A percentile compares a stretch with the other conserved stretches of the same genome.
These are phyloP conservation scores for Acrossocheilus wenchowensis DNA, from an alignment of 2,797 vertebrate genomes.

Conservation along the genomic window DNA sequence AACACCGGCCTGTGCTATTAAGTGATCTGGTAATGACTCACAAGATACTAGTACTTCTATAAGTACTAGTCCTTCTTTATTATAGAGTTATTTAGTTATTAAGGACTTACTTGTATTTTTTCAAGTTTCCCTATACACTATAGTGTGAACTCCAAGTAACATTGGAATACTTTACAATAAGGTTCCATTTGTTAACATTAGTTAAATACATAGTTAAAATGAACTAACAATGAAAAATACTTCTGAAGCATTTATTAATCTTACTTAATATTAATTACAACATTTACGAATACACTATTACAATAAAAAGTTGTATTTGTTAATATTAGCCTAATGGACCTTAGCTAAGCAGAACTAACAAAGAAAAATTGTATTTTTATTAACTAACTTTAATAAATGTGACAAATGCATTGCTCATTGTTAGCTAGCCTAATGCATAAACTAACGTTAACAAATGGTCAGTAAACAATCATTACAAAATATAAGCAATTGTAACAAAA, in stretches of 20 bases:
- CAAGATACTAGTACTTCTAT: background rate
- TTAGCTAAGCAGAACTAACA: background rate
- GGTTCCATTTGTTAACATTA: background rate
- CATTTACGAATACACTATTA: background rate
- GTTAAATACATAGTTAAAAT: background rate
- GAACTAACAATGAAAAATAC: background rate
- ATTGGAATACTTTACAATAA: background rate
- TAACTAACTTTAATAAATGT: background rate
- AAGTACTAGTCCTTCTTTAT: background rate
- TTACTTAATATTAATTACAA: background rate
- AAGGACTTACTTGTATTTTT: background rate
- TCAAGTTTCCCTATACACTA: background rate
- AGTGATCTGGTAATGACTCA: background rate
- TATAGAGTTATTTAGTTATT: background rate
- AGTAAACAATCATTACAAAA: background rate
- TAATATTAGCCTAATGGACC: background rate
- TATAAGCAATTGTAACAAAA: background rate
- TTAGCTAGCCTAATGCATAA: background rate
- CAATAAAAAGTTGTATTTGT: background rate
- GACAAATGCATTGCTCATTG: background rate
- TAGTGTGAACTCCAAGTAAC: background rate
- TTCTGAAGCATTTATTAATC: background rate
- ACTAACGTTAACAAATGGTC: background rate
- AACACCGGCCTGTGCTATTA: slow-evolving; percentile 51
- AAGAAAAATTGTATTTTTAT: background rate